Evolutionary conservation across 1,140 invertebrate genomes (phyloP).

Genomic region (Pseudomyrmex gracilis): DNA sequence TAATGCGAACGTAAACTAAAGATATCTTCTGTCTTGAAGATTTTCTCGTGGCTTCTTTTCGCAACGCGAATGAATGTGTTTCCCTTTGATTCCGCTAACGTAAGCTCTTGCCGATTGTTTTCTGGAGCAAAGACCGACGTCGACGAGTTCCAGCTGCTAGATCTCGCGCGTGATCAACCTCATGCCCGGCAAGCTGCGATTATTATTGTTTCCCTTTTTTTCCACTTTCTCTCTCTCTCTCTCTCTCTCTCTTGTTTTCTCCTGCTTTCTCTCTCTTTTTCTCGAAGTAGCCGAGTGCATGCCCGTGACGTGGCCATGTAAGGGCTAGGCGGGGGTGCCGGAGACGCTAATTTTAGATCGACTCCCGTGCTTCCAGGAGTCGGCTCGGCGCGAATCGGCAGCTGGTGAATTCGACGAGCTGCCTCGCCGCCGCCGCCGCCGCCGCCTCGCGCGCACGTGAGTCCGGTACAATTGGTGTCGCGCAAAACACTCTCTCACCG

Average conservation of each 20-base stretch:
- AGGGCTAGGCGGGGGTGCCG: conserved; percentile 74
- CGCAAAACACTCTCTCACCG: conserved; percentile 71
- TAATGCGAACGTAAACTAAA: too few species aligned
- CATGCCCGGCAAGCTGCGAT: conserved; percentile 61
- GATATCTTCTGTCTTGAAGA: too few species aligned
- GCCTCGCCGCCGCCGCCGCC: conserved; percentile 34
- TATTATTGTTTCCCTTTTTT: conserved; percentile 72
- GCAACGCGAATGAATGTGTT: not conserved
- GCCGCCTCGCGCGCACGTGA: conserved; percentile 69
- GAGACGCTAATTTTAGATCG: conserved; percentile 81
- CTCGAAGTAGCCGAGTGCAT: conserved; percentile 65
- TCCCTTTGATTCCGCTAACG: conserved; percentile 18
- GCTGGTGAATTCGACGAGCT: conserved; percentile 78
- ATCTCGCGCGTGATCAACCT: conserved; percentile 67
- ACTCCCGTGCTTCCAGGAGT: conserved; percentile 73
- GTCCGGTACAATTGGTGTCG: conserved; percentile 73
- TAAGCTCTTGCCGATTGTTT: conserved; percentile 25
- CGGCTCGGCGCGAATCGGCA: conserved; percentile 77
- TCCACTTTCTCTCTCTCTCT: conserved; percentile 28
- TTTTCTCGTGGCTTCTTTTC: too few species aligned
- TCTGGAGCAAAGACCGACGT: conserved; percentile 33
- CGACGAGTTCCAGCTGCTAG: conserved; percentile 66
- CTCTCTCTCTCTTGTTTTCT: conserved; percentile 9
- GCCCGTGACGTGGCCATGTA: conserved; percentile 72
- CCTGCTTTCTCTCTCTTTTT: conserved; percentile 19